Evolutionary conservation across 2,113 vertebrate genomes (phyloP), one percentile per base, ranked within the genome.

Genomic region (Athene noctua): DNA sequence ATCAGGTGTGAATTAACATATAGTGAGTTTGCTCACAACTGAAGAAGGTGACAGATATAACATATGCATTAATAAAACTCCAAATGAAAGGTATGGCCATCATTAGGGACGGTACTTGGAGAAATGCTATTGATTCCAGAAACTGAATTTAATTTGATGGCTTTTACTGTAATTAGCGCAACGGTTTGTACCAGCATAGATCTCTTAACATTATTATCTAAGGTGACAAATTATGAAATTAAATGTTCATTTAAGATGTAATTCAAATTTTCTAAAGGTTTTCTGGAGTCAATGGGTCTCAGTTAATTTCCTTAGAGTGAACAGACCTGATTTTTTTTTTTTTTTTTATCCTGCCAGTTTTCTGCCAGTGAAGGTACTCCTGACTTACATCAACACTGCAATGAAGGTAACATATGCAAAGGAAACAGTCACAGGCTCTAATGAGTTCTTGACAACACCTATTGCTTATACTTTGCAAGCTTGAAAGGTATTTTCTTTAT

Each of bases 1-100:
- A 97, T 98, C 97, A 97, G 97, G 98, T 98, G 97, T 98, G 97
- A 98, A 98, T 98, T 98, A 98, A 98, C 98, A 97, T 98, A 97
- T 86, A 97, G 94, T 92, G 91, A 94, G 71, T 86, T 97, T 94
- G 90, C 78, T 95, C 25, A 19, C 61, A 92, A 61, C 89, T 91
- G 71, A 55, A 74, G 92, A 93, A 98, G 97, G 97, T 97, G 98
- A 97, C 94, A 97, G 97, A 96, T 97, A 78, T 95, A 98, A 97
- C 95, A 93, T 95, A 97, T 90, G 92, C 95, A 96, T 97, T 98
- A 97, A 97, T 98, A 96, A 89, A 96, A 96, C 90, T 85, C 94
- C 83, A 92, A 75, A 93, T 94, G 80, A 92, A 97, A 95, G 86
- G 81, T 95, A 94, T 96, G 72, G 62, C 92, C 58, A 17, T 97